Base-by-base conservation (phyloP, 2,113 vertebrate species). In the Ranitomeya imitator region DNA sequence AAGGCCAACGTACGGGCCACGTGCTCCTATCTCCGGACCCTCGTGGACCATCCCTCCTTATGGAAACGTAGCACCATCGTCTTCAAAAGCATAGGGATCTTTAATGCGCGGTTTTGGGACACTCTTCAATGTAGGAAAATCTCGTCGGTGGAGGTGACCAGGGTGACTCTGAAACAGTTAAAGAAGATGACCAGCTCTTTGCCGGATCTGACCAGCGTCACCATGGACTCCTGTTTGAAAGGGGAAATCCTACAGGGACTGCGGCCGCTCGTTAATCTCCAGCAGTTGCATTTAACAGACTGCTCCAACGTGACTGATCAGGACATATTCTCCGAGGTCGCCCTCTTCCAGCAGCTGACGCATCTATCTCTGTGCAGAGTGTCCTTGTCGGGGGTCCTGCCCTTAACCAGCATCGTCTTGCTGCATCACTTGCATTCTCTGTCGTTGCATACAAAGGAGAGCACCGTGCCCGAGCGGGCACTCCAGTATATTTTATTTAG, bases 301-400 rank as follows among this genome's bases (percentile, higher is more conserved):
- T 89, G 85, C 23, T 55, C 57, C 7, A 88, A 86, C 74, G 52
- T 85, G 19, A 54, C 86, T 0, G 91, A 81, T 45, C 76, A 91
- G 9, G 59, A 73, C 10, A 1, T 67, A 8, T 87, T 77, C 18
- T 74, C 31, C 13, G 65, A 89, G 71, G 54, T 91, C 9, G 69
- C 80, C 31, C 57, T 37, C 61, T 84, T 91, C 31, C 86, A 69
- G 19, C 88, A 92, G 13, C 79, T 93, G 79, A 90, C 88, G 0
- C 79, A 85, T 71, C 90, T 93, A 7, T 88, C 89, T 21, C 45
- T 93, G 54, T 91, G 92, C 23, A 63, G 86, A n/a, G 57, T 92
- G 4, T 52, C 65, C 10, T 80, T 83, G 54, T 76, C 86, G 7
- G 88, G 85, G 21, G 74, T 80, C 63, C 31, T 65, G 3, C 90